These are phyloP conservation scores for Rhabdornis inornatus DNA, from an alignment of 2,113 vertebrate genomes.

Conservation along the genomic window DNA sequence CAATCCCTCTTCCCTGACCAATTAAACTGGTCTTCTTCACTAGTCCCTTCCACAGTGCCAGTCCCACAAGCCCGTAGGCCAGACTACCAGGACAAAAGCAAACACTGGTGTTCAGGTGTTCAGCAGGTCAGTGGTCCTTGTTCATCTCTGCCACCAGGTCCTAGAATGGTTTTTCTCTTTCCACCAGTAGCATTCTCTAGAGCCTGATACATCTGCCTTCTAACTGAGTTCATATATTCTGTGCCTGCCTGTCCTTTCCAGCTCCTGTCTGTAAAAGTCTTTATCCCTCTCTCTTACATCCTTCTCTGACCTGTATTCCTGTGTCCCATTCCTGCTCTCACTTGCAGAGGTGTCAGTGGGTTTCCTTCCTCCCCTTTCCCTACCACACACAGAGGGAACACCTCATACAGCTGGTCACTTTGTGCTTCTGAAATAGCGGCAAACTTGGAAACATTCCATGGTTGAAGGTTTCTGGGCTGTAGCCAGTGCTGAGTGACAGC, in stretches of 20 bases:
- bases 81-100: neutral
- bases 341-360: neutral
- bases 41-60: neutral
- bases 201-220: neutral
- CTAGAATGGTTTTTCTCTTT: neutral
- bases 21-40: neutral
- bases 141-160: neutral
- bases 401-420: neutral
- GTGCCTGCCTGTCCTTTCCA: neutral
- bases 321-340: neutral
- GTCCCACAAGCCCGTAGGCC: neutral
- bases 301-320: neutral
- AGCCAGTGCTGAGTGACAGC: neutral
- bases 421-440: neutral
- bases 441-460: neutral
- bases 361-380: neutral
- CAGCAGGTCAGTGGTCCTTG: neutral
- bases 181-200: neutral
- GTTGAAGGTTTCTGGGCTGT: neutral
- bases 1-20: neutral
- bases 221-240: neutral
- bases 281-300: neutral
- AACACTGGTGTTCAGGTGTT: neutral
- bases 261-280: neutral
- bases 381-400: constrained; percentile 19